Conservation (phyloP, 2,888 invertebrate genomes). For the Athalia circularis region DNA sequence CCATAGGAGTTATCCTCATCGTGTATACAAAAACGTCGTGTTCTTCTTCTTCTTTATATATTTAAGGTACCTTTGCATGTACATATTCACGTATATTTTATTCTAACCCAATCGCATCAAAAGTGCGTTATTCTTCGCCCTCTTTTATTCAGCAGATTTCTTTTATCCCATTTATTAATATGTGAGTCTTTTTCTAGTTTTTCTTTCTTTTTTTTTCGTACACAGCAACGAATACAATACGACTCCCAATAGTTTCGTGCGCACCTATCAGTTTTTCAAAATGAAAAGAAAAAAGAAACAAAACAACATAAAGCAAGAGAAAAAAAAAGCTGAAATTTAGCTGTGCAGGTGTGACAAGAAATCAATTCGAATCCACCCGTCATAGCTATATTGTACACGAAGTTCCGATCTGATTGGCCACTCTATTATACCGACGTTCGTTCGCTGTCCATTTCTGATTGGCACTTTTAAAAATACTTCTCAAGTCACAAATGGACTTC, state of each 20-base stretch:
- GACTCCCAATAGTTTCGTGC: too few relatives aligned
- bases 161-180: too few relatives aligned
- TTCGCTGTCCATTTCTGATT: too few relatives aligned
- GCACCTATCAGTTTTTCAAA: too few relatives aligned
- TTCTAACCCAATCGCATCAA: not conserved
- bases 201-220: too few relatives aligned
- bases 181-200: too few relatives aligned
- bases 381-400: not conserved
- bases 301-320: not conserved
- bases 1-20: not conserved
- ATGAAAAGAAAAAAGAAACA: not conserved
- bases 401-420: constrained; percentile 4
- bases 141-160: too few relatives aligned
- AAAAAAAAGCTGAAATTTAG: not conserved
- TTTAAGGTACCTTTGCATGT: not conserved
- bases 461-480: too few relatives aligned
- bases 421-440: constrained; percentile 1
- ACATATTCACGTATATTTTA: not conserved
- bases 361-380: constrained; percentile 23
- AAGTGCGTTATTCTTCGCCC: not conserved
- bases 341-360: constrained; percentile 29
- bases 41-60: not conserved
- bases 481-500: not conserved
- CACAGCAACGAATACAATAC: too few relatives aligned
- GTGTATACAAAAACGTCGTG: not conserved